These are phyloP conservation scores for Archegozetes longisetosus DNA, from an alignment of 1,140 invertebrate species.

Conservation along the genomic window DNA sequence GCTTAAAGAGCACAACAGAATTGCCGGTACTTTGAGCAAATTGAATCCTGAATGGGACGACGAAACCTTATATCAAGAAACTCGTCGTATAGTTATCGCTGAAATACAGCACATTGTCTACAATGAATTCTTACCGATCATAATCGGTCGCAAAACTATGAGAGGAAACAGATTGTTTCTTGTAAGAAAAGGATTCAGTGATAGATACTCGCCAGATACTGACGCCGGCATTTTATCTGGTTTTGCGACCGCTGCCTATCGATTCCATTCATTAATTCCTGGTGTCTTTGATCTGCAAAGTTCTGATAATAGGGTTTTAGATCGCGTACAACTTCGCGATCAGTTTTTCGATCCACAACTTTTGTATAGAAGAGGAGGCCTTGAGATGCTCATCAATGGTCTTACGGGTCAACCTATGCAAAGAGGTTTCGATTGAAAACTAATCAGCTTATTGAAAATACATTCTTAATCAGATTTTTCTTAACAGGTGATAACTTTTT, in stretches of 20 bases:
- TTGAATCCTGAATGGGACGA: conserved; percentile 36
- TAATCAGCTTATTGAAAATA: neutral
- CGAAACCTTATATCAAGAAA: conserved; percentile 35
- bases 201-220: neutral
- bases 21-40: conserved; percentile 32
- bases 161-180: neutral
- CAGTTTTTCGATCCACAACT: conserved; percentile 86
- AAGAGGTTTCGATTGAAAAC: conserved; percentile 33
- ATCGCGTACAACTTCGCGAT: conserved; percentile 47
- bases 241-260: conserved; percentile 34
- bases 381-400: conserved; percentile 70
- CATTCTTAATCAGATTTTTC: neutral
- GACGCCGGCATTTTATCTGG: neutral
- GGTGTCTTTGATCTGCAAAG: conserved; percentile 24
- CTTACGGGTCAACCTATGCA: conserved; percentile 72
- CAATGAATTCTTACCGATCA: conserved; percentile 31
- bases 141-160: conserved; percentile 23
- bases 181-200: neutral
- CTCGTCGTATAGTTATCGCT: conserved; percentile 37
- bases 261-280: conserved; percentile 50
- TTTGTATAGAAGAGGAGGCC: conserved; percentile 44
- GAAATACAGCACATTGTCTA: conserved; percentile 45
- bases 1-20: conserved; percentile 37
- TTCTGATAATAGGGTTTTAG: neutral
- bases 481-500: conserved; percentile 59